Conservation (phyloP, 1,140 invertebrate genomes). For the Kradibia gibbosae region DNA sequence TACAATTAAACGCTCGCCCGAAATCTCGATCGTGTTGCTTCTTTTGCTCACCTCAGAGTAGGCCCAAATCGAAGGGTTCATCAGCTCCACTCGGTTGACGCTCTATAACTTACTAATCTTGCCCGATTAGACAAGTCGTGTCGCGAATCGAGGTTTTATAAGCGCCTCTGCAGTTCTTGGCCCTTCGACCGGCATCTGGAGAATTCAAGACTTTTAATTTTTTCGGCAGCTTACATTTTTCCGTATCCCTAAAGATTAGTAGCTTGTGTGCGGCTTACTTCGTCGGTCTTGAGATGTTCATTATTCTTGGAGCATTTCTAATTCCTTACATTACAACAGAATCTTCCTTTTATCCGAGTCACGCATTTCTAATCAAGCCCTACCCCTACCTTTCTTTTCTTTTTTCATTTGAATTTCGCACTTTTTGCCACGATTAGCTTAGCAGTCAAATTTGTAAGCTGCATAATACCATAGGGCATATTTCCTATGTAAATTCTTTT, state of each 20-base stretch:
- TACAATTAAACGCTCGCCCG: slow-evolving; percentile 36
- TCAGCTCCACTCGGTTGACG: slow-evolving; percentile 13
- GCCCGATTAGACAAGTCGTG: not conserved
- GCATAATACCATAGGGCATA: no score
- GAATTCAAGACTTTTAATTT: not conserved
- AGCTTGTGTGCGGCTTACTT: no score
- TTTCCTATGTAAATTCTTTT: no score
- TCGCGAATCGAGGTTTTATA: not conserved
- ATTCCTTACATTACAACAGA: no score
- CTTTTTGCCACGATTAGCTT: no score
- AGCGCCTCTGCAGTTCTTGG: not conserved
- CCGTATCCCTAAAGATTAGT: not conserved
- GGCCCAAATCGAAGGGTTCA: slow-evolving; percentile 21
- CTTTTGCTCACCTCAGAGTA: not conserved
- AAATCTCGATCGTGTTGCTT: slow-evolving; percentile 4
- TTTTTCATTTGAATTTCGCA: no score
- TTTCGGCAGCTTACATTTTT: not conserved
- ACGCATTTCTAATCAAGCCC: no score
- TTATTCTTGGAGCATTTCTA: no score
- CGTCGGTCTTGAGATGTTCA: no score
- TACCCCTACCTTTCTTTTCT: no score
- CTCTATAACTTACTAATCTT: slow-evolving; percentile 24
- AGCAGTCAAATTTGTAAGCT: no score
- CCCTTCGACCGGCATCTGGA: not conserved
- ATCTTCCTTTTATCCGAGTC: no score